These are phyloP conservation scores for Clytia hemisphaerica DNA, from an alignment of 30 jellyfish, hydroid and myxozoan species.

Conservation along the genomic window DNA sequence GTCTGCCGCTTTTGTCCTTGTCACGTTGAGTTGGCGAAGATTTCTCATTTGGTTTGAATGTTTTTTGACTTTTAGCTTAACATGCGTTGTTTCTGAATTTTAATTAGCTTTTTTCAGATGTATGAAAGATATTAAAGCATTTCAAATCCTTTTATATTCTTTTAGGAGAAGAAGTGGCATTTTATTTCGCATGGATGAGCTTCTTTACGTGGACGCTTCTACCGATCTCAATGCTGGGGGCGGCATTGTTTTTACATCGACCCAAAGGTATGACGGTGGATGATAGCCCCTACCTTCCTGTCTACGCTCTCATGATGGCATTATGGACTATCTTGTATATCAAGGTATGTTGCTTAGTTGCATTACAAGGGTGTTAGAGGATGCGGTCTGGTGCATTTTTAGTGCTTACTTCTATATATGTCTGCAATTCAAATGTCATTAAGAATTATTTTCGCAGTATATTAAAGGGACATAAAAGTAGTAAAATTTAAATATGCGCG, in stretches of 20 bases:
- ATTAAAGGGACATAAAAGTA: too few relatives aligned
- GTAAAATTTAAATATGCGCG: too few relatives aligned
- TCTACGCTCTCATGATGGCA: conserved; percentile 91
- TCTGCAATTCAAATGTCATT: too few relatives aligned
- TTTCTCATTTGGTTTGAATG: too few relatives aligned
- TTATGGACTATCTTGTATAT: conserved; percentile 81
- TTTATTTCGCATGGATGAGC: conserved; percentile 95
- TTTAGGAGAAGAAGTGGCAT: conserved; percentile 82
- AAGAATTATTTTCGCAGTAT: too few relatives aligned
- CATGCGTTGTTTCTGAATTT: too few relatives aligned
- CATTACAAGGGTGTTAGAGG: background rate
- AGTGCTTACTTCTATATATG: background rate
- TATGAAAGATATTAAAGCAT: background rate
- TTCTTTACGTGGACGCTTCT: conserved; percentile 79
- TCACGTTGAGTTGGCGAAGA: too few relatives aligned
- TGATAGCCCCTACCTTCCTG: conserved; percentile 91
- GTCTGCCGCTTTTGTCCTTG: too few relatives aligned
- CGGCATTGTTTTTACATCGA: conserved; percentile 71
- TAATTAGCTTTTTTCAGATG: too few relatives aligned
- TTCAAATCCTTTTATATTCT: background rate
- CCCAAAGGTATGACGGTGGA: conserved; percentile 90
- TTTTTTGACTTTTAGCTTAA: too few relatives aligned
- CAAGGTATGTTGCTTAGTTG: conserved; percentile 45
- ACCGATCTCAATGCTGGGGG: conserved; percentile 70
- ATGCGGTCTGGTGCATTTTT: background rate